Conservation (phyloP, 2,888 invertebrate species). For the Hofmannophila pseudospretella region DNA sequence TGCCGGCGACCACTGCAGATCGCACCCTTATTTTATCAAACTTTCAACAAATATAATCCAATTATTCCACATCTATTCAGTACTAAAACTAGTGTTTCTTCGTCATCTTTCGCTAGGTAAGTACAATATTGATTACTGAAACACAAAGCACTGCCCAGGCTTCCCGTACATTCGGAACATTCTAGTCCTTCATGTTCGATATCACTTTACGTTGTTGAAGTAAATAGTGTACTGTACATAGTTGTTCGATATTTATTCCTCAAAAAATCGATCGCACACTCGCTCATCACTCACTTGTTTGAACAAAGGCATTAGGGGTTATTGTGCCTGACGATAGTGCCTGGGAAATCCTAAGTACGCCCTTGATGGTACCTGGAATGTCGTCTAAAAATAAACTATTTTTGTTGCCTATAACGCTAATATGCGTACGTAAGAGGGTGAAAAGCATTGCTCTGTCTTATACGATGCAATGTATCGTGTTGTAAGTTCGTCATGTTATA, state of each 20-base stretch:
- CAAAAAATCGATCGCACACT: constrained; percentile 48
- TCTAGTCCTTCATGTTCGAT: constrained; percentile 43
- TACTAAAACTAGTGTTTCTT: constrained; percentile 3
- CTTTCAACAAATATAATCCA: constrained; percentile 8
- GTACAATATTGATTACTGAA: constrained; percentile 23
- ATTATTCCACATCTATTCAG: constrained; percentile 17
- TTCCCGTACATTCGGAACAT: constrained; percentile 41
- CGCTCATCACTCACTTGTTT: constrained; percentile 22
- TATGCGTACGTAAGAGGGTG: no score
- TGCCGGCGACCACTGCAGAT: constrained; percentile 59
- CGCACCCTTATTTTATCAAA: constrained; percentile 36
- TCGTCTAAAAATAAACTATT: no score
- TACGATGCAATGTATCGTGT: no score
- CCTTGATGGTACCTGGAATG: no score
- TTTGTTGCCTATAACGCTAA: no score
- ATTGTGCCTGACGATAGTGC: neutral
- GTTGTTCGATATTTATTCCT: constrained; percentile 26
- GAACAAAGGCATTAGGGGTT: constrained; percentile 1
- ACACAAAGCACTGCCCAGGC: constrained; percentile 43
- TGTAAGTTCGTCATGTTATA: no score
- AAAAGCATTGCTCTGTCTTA: no score
- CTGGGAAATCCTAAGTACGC: neutral
- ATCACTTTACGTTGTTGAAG: constrained; percentile 34
- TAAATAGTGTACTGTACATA: constrained; percentile 29
- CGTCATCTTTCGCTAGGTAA: constrained; percentile 32